Evolutionary conservation across 2,888 invertebrate genomes (phyloP).

Genomic region (Macrophya alboannulata): DNA sequence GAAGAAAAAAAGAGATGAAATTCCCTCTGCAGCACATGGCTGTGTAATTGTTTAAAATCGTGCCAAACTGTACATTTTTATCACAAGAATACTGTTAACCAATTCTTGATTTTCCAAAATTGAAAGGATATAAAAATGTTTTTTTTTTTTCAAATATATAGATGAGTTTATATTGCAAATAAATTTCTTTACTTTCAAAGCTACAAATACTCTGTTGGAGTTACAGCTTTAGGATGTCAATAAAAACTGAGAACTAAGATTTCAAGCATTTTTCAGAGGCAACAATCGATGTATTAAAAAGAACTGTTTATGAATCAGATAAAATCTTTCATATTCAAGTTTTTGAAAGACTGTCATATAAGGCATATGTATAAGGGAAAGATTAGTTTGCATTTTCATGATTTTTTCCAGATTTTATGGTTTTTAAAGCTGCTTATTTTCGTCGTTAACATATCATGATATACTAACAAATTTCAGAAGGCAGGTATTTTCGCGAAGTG

Average conservation of each 20-base stretch:
- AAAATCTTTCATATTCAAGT: too few relatives aligned
- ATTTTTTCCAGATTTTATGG: neutral
- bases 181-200: neutral
- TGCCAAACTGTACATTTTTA: neutral
- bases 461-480: conserved; percentile 93
- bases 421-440: neutral
- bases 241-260: neutral
- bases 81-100: neutral
- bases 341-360: neutral
- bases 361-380: neutral
- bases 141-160: too few relatives aligned
- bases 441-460: conserved; percentile 36
- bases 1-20: conserved; percentile 55
- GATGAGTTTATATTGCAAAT: neutral
- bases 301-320: too few relatives aligned
- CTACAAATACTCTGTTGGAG: neutral
- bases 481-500: conserved; percentile 94
- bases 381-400: neutral
- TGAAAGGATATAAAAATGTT: neutral
- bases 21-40: neutral
- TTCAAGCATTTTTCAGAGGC: neutral
- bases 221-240: neutral
- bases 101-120: neutral
- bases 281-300: neutral
- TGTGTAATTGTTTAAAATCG: neutral